Evolutionary conservation across 2,113 vertebrate species (phyloP).

Genomic region (Pangasianodon gigas): DNA sequence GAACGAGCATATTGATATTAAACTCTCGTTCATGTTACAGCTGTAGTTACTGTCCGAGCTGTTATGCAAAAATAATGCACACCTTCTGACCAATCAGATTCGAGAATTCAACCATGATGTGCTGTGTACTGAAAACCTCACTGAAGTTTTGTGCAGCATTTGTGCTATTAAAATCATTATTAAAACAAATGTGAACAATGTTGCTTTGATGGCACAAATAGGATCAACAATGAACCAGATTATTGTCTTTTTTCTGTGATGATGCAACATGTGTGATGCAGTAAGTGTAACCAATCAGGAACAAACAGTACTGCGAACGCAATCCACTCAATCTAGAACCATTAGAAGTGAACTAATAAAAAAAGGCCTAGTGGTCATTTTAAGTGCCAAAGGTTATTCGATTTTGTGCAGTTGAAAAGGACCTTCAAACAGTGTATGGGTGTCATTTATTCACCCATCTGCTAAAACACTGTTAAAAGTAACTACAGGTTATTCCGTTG

Average conservation of each 20-base stretch:
- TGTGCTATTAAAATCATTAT: no score
- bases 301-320: no score
- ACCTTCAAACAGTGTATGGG: not conserved
- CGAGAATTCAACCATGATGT: not conserved
- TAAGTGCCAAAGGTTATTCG: no score
- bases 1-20: not conserved
- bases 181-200: no score
- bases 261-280: no score
- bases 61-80: not conserved
- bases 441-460: not conserved
- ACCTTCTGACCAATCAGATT: not conserved
- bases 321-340: no score
- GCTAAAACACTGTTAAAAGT: not conserved
- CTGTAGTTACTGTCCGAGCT: not conserved
- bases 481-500: constrained; percentile 3
- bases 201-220: not conserved
- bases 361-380: no score
- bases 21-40: not conserved
- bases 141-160: not conserved
- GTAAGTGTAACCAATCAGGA: no score
- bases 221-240: not conserved
- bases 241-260: not conserved
- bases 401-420: no score
- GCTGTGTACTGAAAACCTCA: not conserved
- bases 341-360: no score